Evolutionary conservation across 2,113 vertebrate species (phyloP), one percentile per base, ranked within the genome.

Genomic region (Mugil cephalus): DNA sequence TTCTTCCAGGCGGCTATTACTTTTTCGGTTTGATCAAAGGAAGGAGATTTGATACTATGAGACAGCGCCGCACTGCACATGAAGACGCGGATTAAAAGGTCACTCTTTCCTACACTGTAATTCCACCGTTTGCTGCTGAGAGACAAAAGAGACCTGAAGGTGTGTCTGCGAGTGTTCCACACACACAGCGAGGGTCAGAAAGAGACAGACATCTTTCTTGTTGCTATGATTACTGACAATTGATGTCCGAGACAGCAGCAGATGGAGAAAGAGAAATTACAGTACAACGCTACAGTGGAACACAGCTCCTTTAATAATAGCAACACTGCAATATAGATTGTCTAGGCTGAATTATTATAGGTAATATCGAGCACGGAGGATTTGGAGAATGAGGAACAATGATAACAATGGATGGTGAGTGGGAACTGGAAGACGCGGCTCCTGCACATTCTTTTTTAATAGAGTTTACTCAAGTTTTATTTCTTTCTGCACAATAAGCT

Each of bases 401-500:
- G 89, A 90, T 83, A 77, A 82, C 80, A 88, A 81, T 67, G 80
- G 72, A 42, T 68, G 21, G 39, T 21, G 48, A 11, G 18, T 19
- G 24, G 19, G 18, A 43, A 47, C 39, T 3, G 7, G 74, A 83
- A 51, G 21, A 40, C 71, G 24, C 24, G 24, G 24, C 39, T 69
- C 48, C 62, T 79, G 35, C 67, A 58, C 74, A 83, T 76, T 75
- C 67, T 82, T 88, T n/a, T 80, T 83, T 89, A 87, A 91, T 89
- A 52, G 85, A 89, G 80, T 90, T 92, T 87, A 67, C 56, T 69
- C 60, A 50, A 66, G 84, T 76, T 84, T 71, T 71, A 85, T 88
- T 83, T 82, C 65, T 87, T 90, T 82, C 79, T 89, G 80, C 83
- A 87, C 81, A 89, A 88, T 91, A 88, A 88, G 86, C 85, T 80